Conservation (phyloP, 2,888 invertebrate species). For the Endomychus coccineus region DNA sequence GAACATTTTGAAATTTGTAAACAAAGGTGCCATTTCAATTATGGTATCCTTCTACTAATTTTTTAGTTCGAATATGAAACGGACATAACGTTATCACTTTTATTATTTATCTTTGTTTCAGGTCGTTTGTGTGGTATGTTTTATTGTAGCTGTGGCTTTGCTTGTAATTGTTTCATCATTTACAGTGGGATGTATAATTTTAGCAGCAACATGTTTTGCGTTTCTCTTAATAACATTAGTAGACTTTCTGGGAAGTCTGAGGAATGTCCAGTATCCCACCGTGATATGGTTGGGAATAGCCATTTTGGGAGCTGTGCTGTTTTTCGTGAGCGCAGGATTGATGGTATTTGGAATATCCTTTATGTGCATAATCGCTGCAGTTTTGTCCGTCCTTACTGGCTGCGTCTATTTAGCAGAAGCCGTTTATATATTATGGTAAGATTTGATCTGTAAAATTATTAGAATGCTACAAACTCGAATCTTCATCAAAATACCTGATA, state of each 20-base stretch:
- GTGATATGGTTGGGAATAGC: constrained; percentile 9
- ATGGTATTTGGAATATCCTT: background rate
- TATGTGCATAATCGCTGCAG: too few relatives aligned
- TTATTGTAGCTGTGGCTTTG: constrained; percentile 12
- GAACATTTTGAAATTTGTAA: too few relatives aligned
- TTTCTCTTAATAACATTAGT: constrained; percentile 4
- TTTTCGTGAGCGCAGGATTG: constrained; percentile 9
- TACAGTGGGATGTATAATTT: constrained; percentile 1
- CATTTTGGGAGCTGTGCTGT: constrained; percentile 10
- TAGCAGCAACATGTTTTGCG: constrained; percentile 4
- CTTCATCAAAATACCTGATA: too few relatives aligned
- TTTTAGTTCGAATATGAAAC: too few relatives aligned
- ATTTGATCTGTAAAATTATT: too few relatives aligned
- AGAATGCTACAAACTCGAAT: too few relatives aligned
- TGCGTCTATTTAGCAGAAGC: too few relatives aligned
- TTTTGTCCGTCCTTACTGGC: too few relatives aligned
- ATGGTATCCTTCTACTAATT: too few relatives aligned
- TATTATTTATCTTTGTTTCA: constrained; percentile 19
- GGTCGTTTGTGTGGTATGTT: constrained; percentile 20
- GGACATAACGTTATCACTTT: too few relatives aligned
- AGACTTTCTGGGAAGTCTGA: constrained; percentile 5
- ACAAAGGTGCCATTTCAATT: too few relatives aligned
- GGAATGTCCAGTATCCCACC: constrained; percentile 3
- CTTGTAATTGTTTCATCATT: background rate
- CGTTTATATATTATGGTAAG: too few relatives aligned